Evolutionary conservation across 2,113 vertebrate genomes (phyloP).

Genomic region (Procavia capensis): DNA sequence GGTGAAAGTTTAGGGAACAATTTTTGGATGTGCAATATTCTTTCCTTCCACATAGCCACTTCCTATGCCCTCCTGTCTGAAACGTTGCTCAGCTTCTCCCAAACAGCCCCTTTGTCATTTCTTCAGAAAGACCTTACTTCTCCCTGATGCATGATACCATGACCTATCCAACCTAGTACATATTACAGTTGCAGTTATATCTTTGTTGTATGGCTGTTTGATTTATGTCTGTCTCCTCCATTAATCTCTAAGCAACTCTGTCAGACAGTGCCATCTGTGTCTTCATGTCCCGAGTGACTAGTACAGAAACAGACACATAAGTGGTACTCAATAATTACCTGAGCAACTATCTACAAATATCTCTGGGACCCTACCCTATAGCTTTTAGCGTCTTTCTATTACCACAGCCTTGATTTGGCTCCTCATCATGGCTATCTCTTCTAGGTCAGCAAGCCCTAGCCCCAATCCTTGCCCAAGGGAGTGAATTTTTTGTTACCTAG

Average conservation of each 20-base stretch:
- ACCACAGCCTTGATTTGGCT: neutral
- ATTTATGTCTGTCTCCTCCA: neutral
- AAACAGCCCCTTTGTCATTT: neutral
- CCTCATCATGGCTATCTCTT: neutral
- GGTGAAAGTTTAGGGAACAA: too few relatives aligned
- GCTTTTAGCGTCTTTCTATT: neutral
- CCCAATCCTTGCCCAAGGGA: neutral
- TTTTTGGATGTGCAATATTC: neutral
- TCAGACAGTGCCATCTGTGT: neutral
- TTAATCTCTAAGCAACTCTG: neutral
- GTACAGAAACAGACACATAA: neutral
- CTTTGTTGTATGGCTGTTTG: neutral
- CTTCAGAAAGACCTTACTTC: neutral
- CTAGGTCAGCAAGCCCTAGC: neutral
- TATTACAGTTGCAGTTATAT: neutral
- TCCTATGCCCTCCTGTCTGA: neutral
- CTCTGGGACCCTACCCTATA: neutral
- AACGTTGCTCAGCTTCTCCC: neutral
- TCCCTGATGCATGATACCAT: too few relatives aligned
- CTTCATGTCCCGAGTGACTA: neutral
- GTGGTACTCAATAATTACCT: neutral
- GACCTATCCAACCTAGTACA: neutral
- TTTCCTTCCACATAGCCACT: neutral
- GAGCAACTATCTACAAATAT: neutral
- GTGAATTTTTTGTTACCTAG: neutral